phyloP scores from a whole-genome alignment of 2,888 invertebrate genomes.

The Mimachlamys varia region DNA sequence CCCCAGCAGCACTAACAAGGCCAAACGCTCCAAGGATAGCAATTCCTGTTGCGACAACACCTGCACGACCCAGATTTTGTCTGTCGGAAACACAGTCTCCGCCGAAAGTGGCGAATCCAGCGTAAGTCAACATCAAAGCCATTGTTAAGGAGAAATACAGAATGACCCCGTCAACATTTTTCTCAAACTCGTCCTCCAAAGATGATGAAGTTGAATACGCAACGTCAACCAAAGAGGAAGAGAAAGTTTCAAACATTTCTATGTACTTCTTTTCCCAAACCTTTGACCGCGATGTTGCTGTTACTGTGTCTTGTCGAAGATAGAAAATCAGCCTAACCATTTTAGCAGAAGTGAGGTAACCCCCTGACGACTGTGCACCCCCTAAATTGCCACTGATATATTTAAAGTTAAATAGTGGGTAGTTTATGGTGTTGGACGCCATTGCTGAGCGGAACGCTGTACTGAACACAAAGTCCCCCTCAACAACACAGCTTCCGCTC shows the following conservation, averaged over 20 bases:
- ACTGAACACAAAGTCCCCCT: slow-evolving; percentile 53
- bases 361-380: slow-evolving; percentile 9
- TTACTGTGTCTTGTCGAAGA: slow-evolving; percentile 49
- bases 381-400: slow-evolving; percentile 42
- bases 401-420: slow-evolving; percentile 38
- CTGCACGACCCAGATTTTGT: slow-evolving; percentile 55
- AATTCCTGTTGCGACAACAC: slow-evolving; percentile 63
- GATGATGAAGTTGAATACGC: slow-evolving; percentile 52
- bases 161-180: slow-evolving; percentile 57
- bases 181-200: slow-evolving; percentile 55
- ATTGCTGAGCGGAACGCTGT: slow-evolving; percentile 45
- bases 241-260: slow-evolving; percentile 43
- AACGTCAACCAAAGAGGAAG: slow-evolving; percentile 45
- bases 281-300: slow-evolving; percentile 35
- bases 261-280: slow-evolving; percentile 55
- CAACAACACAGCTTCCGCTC: slow-evolving; percentile 58
- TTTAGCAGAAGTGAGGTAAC: slow-evolving; percentile 48
- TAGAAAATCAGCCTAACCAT: slow-evolving; percentile 50
- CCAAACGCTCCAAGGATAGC: slow-evolving; percentile 68
- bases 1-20: slow-evolving; percentile 56
- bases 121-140: slow-evolving; percentile 60
- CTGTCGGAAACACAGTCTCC: slow-evolving; percentile 53
- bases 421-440: slow-evolving; percentile 33
- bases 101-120: slow-evolving; percentile 53
- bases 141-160: slow-evolving; percentile 55